Evolutionary conservation across 2,113 vertebrate species (phyloP).

Genomic region (Nyctereutes procyonoides): DNA sequence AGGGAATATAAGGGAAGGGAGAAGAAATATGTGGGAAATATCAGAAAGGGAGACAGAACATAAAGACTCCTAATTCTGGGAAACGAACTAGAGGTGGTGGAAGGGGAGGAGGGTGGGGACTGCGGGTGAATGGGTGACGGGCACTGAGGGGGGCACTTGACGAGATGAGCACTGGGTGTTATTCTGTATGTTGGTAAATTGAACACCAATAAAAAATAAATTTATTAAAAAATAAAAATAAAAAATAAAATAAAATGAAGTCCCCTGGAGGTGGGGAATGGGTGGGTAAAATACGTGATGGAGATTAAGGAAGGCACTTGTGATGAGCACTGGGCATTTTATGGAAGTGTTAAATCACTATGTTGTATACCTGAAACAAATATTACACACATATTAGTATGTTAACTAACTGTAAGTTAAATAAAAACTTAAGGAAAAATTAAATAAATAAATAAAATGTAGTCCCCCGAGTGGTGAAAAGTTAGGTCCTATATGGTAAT

Average conservation of each 20-base stretch:
- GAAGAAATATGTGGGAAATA: too few species aligned
- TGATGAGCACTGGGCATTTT: background rate
- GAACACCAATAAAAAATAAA: too few species aligned
- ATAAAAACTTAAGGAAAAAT: background rate
- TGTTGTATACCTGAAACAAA: background rate
- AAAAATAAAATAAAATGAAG: conserved; percentile 43
- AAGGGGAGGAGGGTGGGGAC: too few species aligned
- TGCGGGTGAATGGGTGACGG: too few species aligned
- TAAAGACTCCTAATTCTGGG: too few species aligned
- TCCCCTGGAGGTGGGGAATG: background rate
- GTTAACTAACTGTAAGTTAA: background rate
- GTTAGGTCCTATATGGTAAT: conserved; percentile 43
- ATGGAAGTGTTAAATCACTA: background rate
- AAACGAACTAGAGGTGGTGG: too few species aligned
- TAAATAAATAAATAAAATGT: conserved; percentile 34
- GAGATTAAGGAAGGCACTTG: background rate
- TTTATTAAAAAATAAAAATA: too few species aligned
- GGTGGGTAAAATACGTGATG: background rate
- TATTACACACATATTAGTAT: background rate
- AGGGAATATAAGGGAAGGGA: too few species aligned
- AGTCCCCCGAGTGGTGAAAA: conserved; percentile 57
- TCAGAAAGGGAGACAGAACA: too few species aligned
- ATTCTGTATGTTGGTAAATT: too few species aligned
- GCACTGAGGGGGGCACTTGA: too few species aligned
- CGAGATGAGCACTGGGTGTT: too few species aligned